Evolutionary conservation across 2,888 invertebrate genomes (phyloP), one percentile per base, ranked within the genome.

Genomic region (Subacronicta megacephala): DNA sequence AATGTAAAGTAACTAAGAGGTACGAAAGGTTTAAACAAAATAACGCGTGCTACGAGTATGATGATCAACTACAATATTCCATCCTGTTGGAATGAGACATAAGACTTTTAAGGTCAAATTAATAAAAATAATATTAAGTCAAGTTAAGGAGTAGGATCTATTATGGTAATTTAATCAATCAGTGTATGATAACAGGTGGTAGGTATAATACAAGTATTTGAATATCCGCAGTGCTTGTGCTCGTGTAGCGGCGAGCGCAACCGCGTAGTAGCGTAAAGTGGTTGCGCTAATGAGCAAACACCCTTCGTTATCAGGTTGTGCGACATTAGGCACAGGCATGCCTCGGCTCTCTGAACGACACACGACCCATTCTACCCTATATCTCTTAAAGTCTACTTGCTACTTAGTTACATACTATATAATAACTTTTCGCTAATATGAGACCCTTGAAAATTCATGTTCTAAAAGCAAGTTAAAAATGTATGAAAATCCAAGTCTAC

Each of bases 291-390:
- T 83, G 80, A 79, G 64, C 75, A 74, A 77, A 75, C 78, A 78
- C 77, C 80, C 80, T 80, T 81, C 78, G 81, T 84, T 83, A 82
- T 77, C 80, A 82, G 79, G 72, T 75, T 77, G 76, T 75, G 77
- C 70, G 72, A 81, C 81, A 85, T 86, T 82, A 80, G 70, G 82
- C 80, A 61, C 71, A 64, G 73, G 68, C 75, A 81, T 76, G 77
- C 75, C 64, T 72, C 75, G 61, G 44, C 72, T 58, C 70, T 70
- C 63, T 53, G 52, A 44, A 52, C 50, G 62, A 63, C 59, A 62
- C 56, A 54, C 54, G 40, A 42, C 55, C 47, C 51, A 50, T 60
- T 49, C 51, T 46, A 49, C 18, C 35, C 36, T 45, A 52, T 50
- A 20, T 53, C 47, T 38, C 47, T 41, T 40, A 38, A 43, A 26